Conservation (phyloP, 2,797 vertebrate species). For the Argyrosomus regius region DNA sequence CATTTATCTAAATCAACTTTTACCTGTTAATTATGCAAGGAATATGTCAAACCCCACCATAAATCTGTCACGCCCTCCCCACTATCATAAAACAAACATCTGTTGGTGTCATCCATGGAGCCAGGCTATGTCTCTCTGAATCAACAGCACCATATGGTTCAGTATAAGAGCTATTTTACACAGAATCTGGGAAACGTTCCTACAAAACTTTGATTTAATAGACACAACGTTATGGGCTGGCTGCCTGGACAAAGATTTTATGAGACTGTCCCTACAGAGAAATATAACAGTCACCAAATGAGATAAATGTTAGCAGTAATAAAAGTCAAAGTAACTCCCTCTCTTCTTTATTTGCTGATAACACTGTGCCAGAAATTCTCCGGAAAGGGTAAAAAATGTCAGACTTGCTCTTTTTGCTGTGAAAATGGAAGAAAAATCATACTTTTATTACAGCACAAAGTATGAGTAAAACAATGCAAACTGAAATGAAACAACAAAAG, state of each 20-base stretch:
- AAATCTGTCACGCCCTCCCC: conserved; percentile 19
- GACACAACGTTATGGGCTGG: conserved; percentile 31
- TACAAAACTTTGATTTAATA: conserved; percentile 69
- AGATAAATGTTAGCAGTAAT: conserved; percentile 67
- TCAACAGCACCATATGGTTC: conserved; percentile 53
- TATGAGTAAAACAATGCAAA: conserved; percentile 33
- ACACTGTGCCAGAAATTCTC: conserved; percentile 16
- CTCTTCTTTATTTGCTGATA: conserved; percentile 53
- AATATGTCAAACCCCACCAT: not conserved
- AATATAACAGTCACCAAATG: conserved; percentile 55
- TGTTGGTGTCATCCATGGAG: conserved; percentile 37
- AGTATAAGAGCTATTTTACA: conserved; percentile 26
- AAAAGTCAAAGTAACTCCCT: conserved; percentile 58
- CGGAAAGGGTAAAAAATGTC: conserved; percentile 30
- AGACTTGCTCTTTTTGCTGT: conserved; percentile 31
- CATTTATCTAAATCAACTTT: conserved; percentile 23
- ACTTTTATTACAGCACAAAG: conserved; percentile 30
- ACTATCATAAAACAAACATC: conserved; percentile 38
- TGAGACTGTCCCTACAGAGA: conserved; percentile 50
- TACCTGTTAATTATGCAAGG: conserved; percentile 8
- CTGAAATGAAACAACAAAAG: conserved; percentile 42
- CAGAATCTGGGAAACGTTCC: conserved; percentile 53
- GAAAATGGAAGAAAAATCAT: conserved; percentile 29
- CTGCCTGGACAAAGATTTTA: conserved; percentile 61
- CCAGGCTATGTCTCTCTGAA: conserved; percentile 15